Conservation (phyloP, 2,888 invertebrate genomes). For the Spicauda simplicius region DNA sequence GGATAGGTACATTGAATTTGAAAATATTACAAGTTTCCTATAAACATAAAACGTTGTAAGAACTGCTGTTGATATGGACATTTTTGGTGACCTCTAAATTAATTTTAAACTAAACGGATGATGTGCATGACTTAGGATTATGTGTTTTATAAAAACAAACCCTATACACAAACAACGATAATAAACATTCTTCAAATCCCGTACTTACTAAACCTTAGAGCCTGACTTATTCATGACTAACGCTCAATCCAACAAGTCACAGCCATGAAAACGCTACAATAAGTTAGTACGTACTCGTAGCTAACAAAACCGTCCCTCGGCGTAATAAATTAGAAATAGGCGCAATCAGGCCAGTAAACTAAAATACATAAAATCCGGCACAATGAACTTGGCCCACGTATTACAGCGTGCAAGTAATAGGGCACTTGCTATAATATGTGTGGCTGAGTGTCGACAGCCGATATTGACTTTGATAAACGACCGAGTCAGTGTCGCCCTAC, state of each 20-base stretch:
- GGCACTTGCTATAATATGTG: constrained; percentile 61
- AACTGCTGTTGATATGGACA: too few species aligned
- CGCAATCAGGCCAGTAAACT: constrained; percentile 44
- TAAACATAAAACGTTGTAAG: too few species aligned
- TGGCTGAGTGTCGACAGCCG: constrained; percentile 73
- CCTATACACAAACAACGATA: too few species aligned
- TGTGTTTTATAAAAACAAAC: too few species aligned
- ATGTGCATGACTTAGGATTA: too few species aligned
- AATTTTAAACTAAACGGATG: too few species aligned
- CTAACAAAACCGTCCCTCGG: constrained; percentile 35
- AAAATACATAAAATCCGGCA: constrained; percentile 43
- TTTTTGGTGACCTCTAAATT: too few species aligned
- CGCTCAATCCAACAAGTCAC: constrained; percentile 6
- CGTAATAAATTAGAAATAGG: constrained; percentile 45
- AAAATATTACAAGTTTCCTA: too few species aligned
- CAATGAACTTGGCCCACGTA: constrained; percentile 46
- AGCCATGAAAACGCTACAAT: constrained; percentile 24
- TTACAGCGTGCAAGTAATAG: constrained; percentile 63
- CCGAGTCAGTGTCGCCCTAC: constrained; percentile 75
- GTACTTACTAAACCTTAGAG: too few species aligned
- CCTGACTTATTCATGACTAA: too few species aligned
- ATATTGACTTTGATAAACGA: constrained; percentile 85
- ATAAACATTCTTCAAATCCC: too few species aligned
- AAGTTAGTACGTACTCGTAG: not conserved
- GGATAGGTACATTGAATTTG: too few species aligned